Conservation (phyloP, 2,888 invertebrate species). For the Piscicola geometra region DNA sequence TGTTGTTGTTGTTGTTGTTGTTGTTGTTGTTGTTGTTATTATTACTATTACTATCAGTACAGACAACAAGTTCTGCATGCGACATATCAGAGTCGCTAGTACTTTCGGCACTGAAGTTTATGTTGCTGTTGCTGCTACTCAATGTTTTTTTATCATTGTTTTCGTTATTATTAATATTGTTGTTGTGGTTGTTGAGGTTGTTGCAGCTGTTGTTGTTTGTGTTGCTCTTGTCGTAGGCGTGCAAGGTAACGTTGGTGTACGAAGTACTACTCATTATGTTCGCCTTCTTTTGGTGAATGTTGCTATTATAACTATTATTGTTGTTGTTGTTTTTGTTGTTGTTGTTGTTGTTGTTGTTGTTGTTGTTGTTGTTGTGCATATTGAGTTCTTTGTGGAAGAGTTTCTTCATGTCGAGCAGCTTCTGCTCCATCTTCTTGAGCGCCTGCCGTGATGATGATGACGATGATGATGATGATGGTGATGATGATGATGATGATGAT, state of each 20-base stretch:
- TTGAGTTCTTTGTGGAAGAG: conserved; percentile 79
- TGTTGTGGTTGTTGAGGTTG: conserved; percentile 1
- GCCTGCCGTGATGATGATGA: conserved; percentile 46
- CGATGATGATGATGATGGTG: conserved; percentile 23
- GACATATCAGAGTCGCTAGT: not conserved
- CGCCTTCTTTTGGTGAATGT: conserved; percentile 41
- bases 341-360: conserved; percentile 55
- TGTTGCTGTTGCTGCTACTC: conserved; percentile 13
- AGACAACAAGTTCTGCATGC: not conserved
- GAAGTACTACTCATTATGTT: conserved; percentile 53
- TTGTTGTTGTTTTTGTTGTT: conserved; percentile 7
- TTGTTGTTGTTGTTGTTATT: too few relatives aligned
- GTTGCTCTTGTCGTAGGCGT: not conserved
- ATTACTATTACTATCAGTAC: not conserved
- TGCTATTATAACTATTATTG: not conserved
- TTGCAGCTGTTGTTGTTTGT: not conserved
- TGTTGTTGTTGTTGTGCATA: conserved; percentile 46
- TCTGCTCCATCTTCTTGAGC: conserved; percentile 79
- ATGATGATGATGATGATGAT: conserved; percentile 27
- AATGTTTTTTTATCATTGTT: not conserved
- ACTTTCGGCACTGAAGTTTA: not conserved
- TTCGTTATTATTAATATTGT: conserved; percentile 8
- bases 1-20: too few relatives aligned
- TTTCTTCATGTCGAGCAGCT: conserved; percentile 82
- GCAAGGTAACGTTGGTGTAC: conserved; percentile 3